Conservation (phyloP, 1,140 invertebrate species). For the Drosophila sp. region DNA sequence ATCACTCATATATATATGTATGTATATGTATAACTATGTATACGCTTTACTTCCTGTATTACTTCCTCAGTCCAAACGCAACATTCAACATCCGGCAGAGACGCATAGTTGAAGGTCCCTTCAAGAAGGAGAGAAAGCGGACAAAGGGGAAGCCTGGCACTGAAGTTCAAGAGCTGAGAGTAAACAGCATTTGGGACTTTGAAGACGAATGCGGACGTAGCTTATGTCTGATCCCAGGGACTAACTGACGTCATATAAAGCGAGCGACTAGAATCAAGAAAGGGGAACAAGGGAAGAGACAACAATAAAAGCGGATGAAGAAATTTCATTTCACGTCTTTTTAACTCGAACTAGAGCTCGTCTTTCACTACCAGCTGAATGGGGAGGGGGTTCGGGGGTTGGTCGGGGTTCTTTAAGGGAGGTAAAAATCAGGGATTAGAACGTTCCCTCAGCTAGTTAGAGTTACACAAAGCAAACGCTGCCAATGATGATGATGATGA, state of each 20-base stretch:
- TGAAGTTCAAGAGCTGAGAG: conserved; percentile 26
- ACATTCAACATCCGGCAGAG: conserved; percentile 72
- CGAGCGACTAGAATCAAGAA: neutral
- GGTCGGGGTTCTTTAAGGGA: too few species aligned
- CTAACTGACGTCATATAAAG: conserved; percentile 58
- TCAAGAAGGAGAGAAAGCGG: too few species aligned
- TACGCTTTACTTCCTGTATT: neutral
- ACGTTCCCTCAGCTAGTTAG: conserved; percentile 38
- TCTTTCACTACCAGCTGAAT: conserved; percentile 55
- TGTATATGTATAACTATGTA: too few species aligned
- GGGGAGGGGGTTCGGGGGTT: neutral
- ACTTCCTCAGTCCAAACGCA: conserved; percentile 55
- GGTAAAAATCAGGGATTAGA: conserved; percentile 35
- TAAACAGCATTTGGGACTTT: conserved; percentile 59
- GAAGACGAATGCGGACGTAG: conserved; percentile 26
- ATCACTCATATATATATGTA: neutral
- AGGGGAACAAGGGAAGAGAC: conserved; percentile 19
- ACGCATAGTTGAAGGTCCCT: conserved; percentile 10
- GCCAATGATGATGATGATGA: conserved; percentile 26
- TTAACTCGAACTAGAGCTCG: conserved; percentile 69
- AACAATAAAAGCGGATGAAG: conserved; percentile 74
- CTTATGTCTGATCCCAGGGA: conserved; percentile 55
- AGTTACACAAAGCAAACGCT: conserved; percentile 37
- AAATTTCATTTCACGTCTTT: conserved; percentile 81
- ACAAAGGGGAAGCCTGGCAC: conserved; percentile 2